Evolutionary conservation across 2,888 invertebrate species (phyloP).

Genomic region (Thelaira solivaga): DNA sequence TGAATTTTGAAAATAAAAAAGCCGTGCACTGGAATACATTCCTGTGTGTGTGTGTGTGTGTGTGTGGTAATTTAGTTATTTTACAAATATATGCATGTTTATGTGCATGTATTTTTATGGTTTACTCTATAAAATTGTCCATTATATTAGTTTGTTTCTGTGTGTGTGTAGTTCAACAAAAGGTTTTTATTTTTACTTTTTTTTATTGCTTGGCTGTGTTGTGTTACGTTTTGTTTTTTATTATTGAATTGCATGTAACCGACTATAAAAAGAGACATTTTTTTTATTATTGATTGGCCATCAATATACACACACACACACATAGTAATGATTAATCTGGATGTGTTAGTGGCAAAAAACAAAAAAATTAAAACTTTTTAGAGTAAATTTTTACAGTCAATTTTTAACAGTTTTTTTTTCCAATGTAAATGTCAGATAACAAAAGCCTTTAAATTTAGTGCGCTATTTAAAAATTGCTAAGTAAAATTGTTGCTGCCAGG

Average conservation of each 20-base stretch:
- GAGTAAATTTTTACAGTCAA: no score
- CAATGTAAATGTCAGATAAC: no score
- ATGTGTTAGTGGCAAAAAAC: conserved; percentile 11
- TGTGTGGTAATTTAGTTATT: not conserved
- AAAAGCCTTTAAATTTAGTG: no score
- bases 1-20: no score
- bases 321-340: not conserved
- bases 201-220: conserved; percentile 31
- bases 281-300: conserved; percentile 27
- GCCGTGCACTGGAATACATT: no score
- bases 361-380: no score
- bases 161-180: conserved; percentile 36
- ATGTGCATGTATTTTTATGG: not conserved
- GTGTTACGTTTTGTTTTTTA: not conserved
- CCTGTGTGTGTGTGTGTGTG: no score
- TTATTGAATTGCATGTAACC: conserved; percentile 16
- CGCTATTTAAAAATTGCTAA: no score
- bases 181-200: conserved; percentile 15
- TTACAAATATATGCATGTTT: not conserved
- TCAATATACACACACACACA: not conserved
- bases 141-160: no score
- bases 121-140: conserved; percentile 2
- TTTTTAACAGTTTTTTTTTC: no score
- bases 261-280: conserved; percentile 21
- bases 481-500: no score